A percentile compares a stretch with the other conserved stretches of the same genome.
phyloP scores from a whole-genome alignment of 1,140 invertebrate species.

The Saccostrea cuccullata region DNA sequence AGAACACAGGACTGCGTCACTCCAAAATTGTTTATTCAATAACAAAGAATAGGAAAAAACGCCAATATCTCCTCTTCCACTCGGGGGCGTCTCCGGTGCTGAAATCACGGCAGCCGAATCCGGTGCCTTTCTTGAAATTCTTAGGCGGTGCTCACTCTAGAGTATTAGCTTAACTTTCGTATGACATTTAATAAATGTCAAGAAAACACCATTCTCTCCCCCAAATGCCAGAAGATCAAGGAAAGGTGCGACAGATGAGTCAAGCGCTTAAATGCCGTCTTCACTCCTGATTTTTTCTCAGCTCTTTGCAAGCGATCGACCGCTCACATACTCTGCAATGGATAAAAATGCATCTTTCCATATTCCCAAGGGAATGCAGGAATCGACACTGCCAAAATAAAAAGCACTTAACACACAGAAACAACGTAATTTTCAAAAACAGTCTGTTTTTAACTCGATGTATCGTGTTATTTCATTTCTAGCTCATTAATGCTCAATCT shows the following conservation, averaged over 20 bases:
- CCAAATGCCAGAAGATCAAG: neutral
- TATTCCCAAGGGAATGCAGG: neutral
- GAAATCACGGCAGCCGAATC: conserved; percentile 12
- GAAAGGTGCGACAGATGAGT: neutral
- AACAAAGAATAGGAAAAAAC: neutral
- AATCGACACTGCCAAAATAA: conserved; percentile 28
- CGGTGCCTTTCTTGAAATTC: neutral
- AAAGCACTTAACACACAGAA: conserved; percentile 30
- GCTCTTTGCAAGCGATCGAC: neutral
- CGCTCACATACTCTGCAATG: conserved; percentile 10
- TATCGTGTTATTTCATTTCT: conserved; percentile 4
- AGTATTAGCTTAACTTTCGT: neutral
- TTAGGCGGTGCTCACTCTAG: neutral
- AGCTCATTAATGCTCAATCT: conserved; percentile 20
- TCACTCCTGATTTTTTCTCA: conserved; percentile 6
- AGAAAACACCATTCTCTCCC: neutral
- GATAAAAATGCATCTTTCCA: conserved; percentile 3
- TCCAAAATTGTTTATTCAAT: conserved; percentile 27
- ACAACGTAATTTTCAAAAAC: conserved; percentile 27
- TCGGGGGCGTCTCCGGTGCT: neutral
- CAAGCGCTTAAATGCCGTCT: neutral
- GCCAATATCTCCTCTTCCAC: neutral
- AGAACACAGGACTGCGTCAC: neutral
- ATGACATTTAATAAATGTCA: conserved; percentile 16
- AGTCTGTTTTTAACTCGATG: conserved; percentile 20